A percentile compares a stretch with the other conserved stretches of the same genome.
Evolutionary conservation across 2,113 vertebrate genomes (phyloP).

Genomic region (Genyomyrus donnyi): DNA sequence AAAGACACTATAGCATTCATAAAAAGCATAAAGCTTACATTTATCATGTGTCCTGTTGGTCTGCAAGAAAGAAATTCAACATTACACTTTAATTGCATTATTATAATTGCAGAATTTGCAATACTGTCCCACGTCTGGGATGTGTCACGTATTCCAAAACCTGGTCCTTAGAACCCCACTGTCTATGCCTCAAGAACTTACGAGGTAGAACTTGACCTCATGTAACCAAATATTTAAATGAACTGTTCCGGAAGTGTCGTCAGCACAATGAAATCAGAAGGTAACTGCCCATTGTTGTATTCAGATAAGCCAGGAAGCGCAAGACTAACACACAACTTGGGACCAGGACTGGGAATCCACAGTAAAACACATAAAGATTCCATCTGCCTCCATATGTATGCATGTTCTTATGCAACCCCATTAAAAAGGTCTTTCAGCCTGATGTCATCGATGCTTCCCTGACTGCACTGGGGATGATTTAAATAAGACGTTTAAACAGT

Average conservation of each 20-base stretch:
- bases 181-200: background rate
- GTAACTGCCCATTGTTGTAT: background rate
- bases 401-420: background rate
- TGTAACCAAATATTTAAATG: background rate
- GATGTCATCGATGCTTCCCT: background rate
- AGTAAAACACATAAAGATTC: background rate
- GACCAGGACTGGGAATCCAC: background rate
- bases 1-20: background rate
- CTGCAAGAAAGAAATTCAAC: conserved; percentile 66
- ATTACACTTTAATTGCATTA: conserved; percentile 28
- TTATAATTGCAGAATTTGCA: background rate
- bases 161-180: background rate
- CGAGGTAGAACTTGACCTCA: background rate
- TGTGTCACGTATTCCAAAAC: background rate
- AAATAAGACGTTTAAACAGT: background rate
- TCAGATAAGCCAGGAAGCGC: background rate
- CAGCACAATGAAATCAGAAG: background rate
- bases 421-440: background rate
- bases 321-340: background rate
- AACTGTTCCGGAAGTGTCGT: background rate
- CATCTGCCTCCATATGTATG: background rate
- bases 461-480: background rate
- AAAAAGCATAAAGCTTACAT: conserved; percentile 74
- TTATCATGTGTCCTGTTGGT: conserved; percentile 75
- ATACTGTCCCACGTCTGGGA: background rate